Conservation (phyloP, 2,113 vertebrate genomes). For the Passer domesticus region DNA sequence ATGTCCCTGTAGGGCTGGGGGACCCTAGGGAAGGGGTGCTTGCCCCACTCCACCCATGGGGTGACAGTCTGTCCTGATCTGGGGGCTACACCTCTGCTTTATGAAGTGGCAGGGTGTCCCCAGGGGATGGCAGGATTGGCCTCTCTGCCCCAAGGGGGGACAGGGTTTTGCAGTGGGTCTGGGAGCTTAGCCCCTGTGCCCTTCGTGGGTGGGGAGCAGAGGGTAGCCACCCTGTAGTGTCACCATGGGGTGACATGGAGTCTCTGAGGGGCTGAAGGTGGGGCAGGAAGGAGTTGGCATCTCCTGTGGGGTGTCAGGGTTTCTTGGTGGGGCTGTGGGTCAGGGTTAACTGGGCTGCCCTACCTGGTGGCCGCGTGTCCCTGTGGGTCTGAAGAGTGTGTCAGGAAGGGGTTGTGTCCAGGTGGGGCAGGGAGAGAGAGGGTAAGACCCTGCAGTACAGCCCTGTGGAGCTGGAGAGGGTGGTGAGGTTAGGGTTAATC, state of each 20-base stretch:
- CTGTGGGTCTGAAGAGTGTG: not conserved
- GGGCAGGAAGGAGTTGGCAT: not conserved
- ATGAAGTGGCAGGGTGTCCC: not conserved
- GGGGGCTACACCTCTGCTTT: not conserved
- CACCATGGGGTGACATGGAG: not conserved
- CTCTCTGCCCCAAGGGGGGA: not conserved
- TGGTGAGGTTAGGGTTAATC: not conserved
- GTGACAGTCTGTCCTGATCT: not conserved
- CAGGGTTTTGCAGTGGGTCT: not conserved
- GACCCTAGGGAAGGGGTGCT: not conserved
- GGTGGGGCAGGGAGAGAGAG: not conserved
- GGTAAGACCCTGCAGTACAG: not conserved
- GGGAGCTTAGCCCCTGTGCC: not conserved
- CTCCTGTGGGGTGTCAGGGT: not conserved
- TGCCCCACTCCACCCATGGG: no score
- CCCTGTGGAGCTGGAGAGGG: not conserved
- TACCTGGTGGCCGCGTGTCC: accelerated
- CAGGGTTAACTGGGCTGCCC: not conserved
- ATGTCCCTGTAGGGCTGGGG: not conserved
- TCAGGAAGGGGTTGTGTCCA: not conserved
- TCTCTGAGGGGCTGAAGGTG: not conserved
- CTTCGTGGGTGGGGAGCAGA: accelerated
- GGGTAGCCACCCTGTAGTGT: not conserved
- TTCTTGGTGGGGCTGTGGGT: not conserved
- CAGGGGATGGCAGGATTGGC: accelerated